phyloP scores from a whole-genome alignment of 2,888 invertebrate genomes.

The Itoplectis maculator region DNA sequence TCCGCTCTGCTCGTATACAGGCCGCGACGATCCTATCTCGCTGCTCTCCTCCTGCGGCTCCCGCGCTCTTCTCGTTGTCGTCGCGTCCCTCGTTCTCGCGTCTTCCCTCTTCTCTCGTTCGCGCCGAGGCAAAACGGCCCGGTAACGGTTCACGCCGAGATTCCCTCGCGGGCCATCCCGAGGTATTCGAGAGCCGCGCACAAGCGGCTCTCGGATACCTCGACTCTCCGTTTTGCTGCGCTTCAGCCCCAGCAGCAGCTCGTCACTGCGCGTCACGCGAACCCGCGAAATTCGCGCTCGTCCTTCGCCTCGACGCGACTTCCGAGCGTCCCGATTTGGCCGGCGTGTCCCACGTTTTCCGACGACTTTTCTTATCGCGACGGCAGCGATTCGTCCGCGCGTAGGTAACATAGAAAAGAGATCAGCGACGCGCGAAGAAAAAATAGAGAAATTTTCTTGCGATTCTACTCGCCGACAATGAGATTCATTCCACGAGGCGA shows the following conservation, averaged over 20 bases:
- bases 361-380: slow-evolving; percentile 42
- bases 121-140: slow-evolving; percentile 53
- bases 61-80: slow-evolving; percentile 55
- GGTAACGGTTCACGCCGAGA: slow-evolving; percentile 64
- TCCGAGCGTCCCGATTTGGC: slow-evolving; percentile 30
- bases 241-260: too few relatives aligned
- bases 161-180: slow-evolving; percentile 54
- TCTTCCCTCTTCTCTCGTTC: slow-evolving; percentile 48
- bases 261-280: slow-evolving; percentile 11
- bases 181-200: too few relatives aligned
- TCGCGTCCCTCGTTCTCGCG: slow-evolving; percentile 34
- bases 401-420: slow-evolving; percentile 13
- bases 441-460: slow-evolving; percentile 17
- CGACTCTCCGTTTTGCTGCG: slow-evolving; percentile 35
- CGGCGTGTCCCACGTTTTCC: slow-evolving; percentile 58
- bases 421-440: slow-evolving; percentile 14
- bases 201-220: slow-evolving; percentile 41
- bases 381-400: slow-evolving; percentile 11
- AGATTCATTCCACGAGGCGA: background rate
- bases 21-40: slow-evolving; percentile 58
- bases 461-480: background rate
- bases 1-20: slow-evolving; percentile 30
- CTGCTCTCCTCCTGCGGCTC: slow-evolving; percentile 8
- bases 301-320: slow-evolving; percentile 50
- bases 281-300: slow-evolving; percentile 52